These are phyloP conservation scores for Xestia xanthographa DNA, from an alignment of 2,888 invertebrate genomes.

Conservation along the genomic window DNA sequence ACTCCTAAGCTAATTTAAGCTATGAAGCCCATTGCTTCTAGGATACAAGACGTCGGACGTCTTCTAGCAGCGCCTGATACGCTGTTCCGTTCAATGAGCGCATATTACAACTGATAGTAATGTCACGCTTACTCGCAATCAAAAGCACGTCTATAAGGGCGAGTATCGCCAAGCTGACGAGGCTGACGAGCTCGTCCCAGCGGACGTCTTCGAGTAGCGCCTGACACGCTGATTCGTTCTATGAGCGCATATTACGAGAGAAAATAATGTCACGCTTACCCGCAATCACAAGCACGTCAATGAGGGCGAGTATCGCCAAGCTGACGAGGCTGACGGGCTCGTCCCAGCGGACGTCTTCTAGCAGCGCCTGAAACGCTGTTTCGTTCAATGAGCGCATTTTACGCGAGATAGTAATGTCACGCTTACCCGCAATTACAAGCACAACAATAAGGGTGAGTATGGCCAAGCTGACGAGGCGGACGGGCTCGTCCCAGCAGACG, in stretches of 20 bases:
- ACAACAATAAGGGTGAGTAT: slow-evolving; percentile 96
- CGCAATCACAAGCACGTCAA: slow-evolving; percentile 96
- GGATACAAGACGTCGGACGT: slow-evolving; percentile 88
- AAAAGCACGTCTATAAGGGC: slow-evolving; percentile 97
- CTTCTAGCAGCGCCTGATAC: slow-evolving; percentile 95
- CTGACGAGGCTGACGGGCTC: slow-evolving; percentile 94
- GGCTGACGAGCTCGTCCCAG: slow-evolving; percentile 95
- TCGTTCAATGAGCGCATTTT: slow-evolving; percentile 95
- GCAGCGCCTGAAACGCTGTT: slow-evolving; percentile 95
- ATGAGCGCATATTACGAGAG: slow-evolving; percentile 92
- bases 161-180: slow-evolving; percentile 94
- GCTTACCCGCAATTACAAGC: slow-evolving; percentile 95
- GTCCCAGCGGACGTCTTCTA: slow-evolving; percentile 95
- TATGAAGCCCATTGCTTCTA: background rate
- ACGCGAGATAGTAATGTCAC: slow-evolving; percentile 63
- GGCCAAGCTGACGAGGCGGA: slow-evolving; percentile 94
- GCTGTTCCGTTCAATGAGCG: slow-evolving; percentile 95
- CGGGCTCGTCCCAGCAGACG: slow-evolving; percentile 95
- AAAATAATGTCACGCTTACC: slow-evolving; percentile 83
- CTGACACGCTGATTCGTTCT: slow-evolving; percentile 95
- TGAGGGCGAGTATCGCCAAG: slow-evolving; percentile 94
- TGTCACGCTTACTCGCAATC: slow-evolving; percentile 92
- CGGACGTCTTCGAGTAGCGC: slow-evolving; percentile 94
- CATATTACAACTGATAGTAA: slow-evolving; percentile 86
- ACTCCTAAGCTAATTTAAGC: too few relatives aligned